Evolutionary conservation across 2,797 vertebrate species (phyloP).

Genomic region (Aplochiton taeniatus): DNA sequence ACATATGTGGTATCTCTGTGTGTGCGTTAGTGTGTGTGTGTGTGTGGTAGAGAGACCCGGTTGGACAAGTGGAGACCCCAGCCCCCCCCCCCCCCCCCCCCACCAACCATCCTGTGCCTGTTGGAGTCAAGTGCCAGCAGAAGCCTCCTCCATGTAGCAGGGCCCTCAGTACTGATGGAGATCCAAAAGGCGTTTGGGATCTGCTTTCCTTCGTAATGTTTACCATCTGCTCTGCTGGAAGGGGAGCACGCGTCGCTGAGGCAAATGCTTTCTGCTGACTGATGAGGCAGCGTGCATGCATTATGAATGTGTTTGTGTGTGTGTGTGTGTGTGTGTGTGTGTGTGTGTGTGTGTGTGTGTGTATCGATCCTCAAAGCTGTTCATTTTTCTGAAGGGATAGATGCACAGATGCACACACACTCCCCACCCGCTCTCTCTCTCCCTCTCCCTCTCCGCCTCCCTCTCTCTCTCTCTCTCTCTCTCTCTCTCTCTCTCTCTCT

Average conservation of each 20-base stretch:
- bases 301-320: constrained; percentile 13
- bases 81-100: not conserved
- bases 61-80: constrained; percentile 6
- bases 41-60: not conserved
- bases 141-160: constrained; percentile 27
- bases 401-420: constrained; percentile 47
- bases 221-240: constrained; percentile 71
- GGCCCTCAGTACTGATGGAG: constrained; percentile 62
- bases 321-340: constrained; percentile 20
- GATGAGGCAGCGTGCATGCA: constrained; percentile 60
- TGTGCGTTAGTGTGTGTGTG: constrained; percentile 14
- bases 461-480: constrained; percentile 2
- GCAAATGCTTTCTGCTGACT: constrained; percentile 69
- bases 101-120: no score
- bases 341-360: constrained; percentile 46
- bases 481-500: constrained; percentile 30
- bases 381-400: constrained; percentile 62
- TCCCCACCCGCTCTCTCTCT: constrained; percentile 49
- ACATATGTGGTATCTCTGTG: not conserved
- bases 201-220: constrained; percentile 75
- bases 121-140: no score
- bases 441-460: not conserved
- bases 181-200: constrained; percentile 68
- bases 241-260: constrained; percentile 56
- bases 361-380: constrained; percentile 71